These are phyloP conservation scores for Drosophila mimetica DNA, from an alignment of 2,888 invertebrate genomes.

Conservation along the genomic window DNA sequence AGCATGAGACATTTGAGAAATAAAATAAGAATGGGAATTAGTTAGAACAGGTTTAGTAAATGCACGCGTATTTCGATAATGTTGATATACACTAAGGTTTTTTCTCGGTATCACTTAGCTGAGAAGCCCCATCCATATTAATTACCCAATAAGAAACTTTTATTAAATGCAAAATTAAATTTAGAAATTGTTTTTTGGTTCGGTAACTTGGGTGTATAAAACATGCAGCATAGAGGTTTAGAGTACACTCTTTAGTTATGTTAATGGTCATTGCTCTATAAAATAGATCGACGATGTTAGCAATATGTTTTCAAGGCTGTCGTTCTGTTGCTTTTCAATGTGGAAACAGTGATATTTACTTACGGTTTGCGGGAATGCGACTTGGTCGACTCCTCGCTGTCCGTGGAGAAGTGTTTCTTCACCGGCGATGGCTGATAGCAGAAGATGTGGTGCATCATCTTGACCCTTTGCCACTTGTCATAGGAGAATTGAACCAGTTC, in stretches of 20 bases:
- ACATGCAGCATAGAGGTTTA: conserved; percentile 29
- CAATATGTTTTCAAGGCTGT: background rate
- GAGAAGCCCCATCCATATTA: background rate
- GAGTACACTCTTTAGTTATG: conserved; percentile 13
- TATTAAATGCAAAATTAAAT: background rate
- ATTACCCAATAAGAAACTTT: background rate
- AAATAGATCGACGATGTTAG: conserved; percentile 12
- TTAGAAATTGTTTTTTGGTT: background rate
- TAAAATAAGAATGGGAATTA: conserved; percentile 57
- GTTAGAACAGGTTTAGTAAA: conserved; percentile 35
- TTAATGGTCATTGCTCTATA: background rate
- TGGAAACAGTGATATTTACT: conserved; percentile 62
- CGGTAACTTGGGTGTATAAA: conserved; percentile 2
- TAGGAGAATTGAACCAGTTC: conserved; percentile 93
- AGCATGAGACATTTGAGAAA: conserved; percentile 62
- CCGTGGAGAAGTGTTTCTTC: conserved; percentile 91
- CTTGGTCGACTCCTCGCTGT: conserved; percentile 86
- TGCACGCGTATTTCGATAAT: background rate
- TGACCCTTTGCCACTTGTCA: conserved; percentile 92
- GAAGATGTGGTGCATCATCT: conserved; percentile 94
- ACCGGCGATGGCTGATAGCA: conserved; percentile 94
- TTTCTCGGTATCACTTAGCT: background rate
- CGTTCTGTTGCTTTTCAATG: conserved; percentile 26
- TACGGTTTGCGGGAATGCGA: conserved; percentile 85
- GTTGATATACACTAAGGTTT: background rate